Percentiles rank a stretch among this genome's conserved stretches.
phyloP scores from a whole-genome alignment of 2,888 invertebrate genomes.

The Sylvicola cinctus region DNA sequence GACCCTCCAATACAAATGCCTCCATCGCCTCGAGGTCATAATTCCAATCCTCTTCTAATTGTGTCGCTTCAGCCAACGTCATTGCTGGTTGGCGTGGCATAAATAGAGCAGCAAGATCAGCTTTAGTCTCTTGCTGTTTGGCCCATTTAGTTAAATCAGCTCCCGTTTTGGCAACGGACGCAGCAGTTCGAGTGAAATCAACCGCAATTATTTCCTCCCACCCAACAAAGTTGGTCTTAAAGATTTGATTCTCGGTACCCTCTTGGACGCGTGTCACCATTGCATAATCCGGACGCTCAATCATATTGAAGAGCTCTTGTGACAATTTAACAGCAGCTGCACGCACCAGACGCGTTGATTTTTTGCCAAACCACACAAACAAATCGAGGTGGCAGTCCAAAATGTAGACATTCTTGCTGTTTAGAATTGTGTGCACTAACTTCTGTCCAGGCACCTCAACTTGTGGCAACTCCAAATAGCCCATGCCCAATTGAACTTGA shows the following conservation, averaged over 20 bases:
- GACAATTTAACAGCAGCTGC: conserved; percentile 95
- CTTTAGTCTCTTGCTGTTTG: conserved; percentile 68
- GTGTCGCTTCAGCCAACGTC: conserved; percentile 62
- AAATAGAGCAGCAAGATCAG: conserved; percentile 88
- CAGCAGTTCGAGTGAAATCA: conserved; percentile 95
- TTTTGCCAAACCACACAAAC: conserved; percentile 97
- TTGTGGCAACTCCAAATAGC: conserved; percentile 94
- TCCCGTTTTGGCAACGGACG: conserved; percentile 89
- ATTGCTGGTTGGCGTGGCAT: conserved; percentile 84
- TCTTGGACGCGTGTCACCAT: conserved; percentile 78
- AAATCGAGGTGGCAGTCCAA: conserved; percentile 86
- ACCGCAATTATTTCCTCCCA: conserved; percentile 99
- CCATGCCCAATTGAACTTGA: conserved; percentile 94
- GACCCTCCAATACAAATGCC: conserved; percentile 87
- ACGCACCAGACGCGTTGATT: conserved; percentile 83
- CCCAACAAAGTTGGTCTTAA: conserved; percentile 89
- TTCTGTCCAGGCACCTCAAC: conserved; percentile 57
- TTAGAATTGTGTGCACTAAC: conserved; percentile 54
- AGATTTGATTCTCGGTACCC: conserved; percentile 80
- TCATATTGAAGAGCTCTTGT: conserved; percentile 89
- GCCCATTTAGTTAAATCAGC: conserved; percentile 90
- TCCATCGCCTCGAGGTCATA: conserved; percentile 97
- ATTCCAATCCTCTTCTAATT: conserved; percentile 90
- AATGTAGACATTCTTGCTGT: conserved; percentile 87
- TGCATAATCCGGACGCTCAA: conserved; percentile 70